These are phyloP conservation scores for Poicephalus gulielmi DNA, from an alignment of 2,113 vertebrate species.

Conservation along the genomic window DNA sequence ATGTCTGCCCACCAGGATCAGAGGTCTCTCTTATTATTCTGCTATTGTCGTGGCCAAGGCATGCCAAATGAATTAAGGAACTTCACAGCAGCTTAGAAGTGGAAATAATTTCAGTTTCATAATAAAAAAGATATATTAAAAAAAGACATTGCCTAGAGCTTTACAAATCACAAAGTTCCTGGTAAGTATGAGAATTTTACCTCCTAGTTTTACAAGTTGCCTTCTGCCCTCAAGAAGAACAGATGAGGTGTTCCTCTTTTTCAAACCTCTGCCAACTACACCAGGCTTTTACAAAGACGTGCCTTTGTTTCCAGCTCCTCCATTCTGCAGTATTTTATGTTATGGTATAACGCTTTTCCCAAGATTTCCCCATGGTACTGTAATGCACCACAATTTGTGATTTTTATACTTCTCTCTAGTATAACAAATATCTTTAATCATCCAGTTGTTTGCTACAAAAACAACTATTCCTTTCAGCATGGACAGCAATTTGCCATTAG, in stretches of 20 bases:
- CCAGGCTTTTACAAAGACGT: background rate
- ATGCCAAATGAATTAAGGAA: constrained; percentile 44
- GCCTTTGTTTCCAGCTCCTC: background rate
- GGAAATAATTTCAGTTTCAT: constrained; percentile 17
- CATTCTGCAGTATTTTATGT: background rate
- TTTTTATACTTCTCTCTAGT: background rate
- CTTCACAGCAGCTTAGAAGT: background rate
- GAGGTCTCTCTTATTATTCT: background rate
- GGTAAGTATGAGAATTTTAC: background rate
- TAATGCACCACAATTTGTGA: background rate
- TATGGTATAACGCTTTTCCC: background rate
- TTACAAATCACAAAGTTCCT: constrained; percentile 9
- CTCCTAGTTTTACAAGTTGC: background rate
- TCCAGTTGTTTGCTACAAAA: background rate
- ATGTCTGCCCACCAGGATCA: background rate
- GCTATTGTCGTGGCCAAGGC: background rate
- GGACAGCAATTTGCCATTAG: background rate
- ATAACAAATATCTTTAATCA: background rate
- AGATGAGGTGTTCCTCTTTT: background rate
- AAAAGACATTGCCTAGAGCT: background rate
- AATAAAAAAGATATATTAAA: background rate
- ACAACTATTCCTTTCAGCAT: background rate
- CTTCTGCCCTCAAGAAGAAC: background rate
- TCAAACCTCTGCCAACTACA: background rate
- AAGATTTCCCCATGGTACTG: background rate